phyloP scores from a whole-genome alignment of 2,888 invertebrate genomes.

The Cosmia pyralina region DNA sequence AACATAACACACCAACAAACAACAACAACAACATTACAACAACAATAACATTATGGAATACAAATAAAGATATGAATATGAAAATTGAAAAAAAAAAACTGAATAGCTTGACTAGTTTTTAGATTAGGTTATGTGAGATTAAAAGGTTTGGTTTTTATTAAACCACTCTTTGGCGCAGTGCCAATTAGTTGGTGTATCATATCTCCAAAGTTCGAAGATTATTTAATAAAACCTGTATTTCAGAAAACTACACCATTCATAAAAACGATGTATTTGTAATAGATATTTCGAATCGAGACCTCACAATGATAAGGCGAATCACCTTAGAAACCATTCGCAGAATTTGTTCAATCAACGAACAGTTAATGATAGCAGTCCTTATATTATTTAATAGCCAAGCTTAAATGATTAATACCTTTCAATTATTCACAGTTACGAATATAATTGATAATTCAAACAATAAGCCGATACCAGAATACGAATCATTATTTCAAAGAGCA shows the following conservation, averaged over 20 bases:
- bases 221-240: not conserved
- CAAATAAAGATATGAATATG: not conserved
- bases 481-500: conserved; percentile 55
- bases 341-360: conserved; percentile 11
- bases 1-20: too few species aligned
- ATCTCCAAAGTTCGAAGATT: not conserved
- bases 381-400: conserved; percentile 41
- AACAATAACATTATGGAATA: too few species aligned
- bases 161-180: not conserved
- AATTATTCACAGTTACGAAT: conserved; percentile 56
- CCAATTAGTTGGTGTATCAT: not conserved
- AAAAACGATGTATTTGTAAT: not conserved
- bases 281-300: conserved; percentile 20
- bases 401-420: conserved; percentile 53
- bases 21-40: too few species aligned
- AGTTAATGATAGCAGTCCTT: conserved; percentile 7
- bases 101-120: not conserved
- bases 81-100: too few species aligned
- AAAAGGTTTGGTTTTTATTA: not conserved
- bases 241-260: not conserved
- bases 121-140: not conserved
- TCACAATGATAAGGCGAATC: conserved; percentile 2
- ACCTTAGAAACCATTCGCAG: conserved; percentile 5
- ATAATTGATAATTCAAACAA: conserved; percentile 59
- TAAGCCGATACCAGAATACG: conserved; percentile 46